Evolutionary conservation across 23 tunicate genomes (phyloP).

Genomic region (Diplosoma virens): DNA sequence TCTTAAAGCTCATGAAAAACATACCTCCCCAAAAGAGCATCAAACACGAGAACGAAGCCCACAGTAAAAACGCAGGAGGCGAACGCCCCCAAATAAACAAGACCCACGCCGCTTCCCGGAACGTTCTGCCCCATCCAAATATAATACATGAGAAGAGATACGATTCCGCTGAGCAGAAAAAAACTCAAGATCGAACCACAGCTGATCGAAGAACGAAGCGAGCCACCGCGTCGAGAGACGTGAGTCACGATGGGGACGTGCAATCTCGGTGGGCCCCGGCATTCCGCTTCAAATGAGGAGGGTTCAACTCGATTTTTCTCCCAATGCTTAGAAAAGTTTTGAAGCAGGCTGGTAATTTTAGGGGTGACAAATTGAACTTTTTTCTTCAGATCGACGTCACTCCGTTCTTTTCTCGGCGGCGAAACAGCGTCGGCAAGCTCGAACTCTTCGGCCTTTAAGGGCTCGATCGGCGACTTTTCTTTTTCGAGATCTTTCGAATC

Average conservation of each 20-base stretch:
- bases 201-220: neutral
- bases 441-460: no score
- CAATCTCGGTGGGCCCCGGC: neutral
- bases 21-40: constrained; percentile 22
- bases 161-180: neutral
- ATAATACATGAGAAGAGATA: constrained; percentile 4
- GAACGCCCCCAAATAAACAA: constrained; percentile 13
- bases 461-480: no score
- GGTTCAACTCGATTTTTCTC: no score
- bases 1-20: constrained; percentile 33
- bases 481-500: no score
- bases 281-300: neutral
- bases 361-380: no score
- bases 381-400: no score
- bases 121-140: constrained; percentile 38
- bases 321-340: no score
- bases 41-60: constrained; percentile 34
- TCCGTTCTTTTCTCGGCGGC: no score
- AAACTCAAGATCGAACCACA: neutral
- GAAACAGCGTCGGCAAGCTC: no score
- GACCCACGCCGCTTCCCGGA: neutral
- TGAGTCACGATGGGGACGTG: constrained; percentile 38
- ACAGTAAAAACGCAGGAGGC: constrained; percentile 4
- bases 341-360: no score
- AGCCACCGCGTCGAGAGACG: neutral